Percentiles rank a stretch among this genome's conserved stretches.
These are phyloP conservation scores for Netelia virgata DNA, from an alignment of 2,888 invertebrate species.

Conservation along the genomic window DNA sequence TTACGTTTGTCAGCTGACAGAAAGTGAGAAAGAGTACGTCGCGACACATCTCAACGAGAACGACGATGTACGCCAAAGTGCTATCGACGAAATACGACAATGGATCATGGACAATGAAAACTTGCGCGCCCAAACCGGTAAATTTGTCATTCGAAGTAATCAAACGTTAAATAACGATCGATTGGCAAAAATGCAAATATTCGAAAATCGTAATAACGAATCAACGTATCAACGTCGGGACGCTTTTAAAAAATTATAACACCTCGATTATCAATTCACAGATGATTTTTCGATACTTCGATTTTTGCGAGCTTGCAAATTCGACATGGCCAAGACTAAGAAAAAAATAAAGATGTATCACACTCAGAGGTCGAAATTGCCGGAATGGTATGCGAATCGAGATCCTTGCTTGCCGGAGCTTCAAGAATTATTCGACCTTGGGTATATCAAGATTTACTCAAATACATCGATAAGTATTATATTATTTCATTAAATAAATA, in stretches of 20 bases:
- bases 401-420: conserved; percentile 87
- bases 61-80: conserved; percentile 78
- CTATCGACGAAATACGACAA: conserved; percentile 81
- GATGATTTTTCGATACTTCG: conserved; percentile 86
- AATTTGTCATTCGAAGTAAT: conserved; percentile 11
- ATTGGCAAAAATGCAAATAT: not conserved
- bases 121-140: conserved; percentile 82
- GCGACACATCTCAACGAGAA: conserved; percentile 81
- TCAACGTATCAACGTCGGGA: no score
- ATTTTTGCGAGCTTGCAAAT: conserved; percentile 88
- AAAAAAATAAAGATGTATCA: conserved; percentile 87
- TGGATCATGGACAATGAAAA: conserved; percentile 84
- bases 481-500: conserved; percentile 5
- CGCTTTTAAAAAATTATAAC: not conserved
- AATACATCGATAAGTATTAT: not conserved
- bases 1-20: conserved; percentile 72
- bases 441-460: conserved; percentile 79
- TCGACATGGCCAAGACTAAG: conserved; percentile 87
- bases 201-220: not conserved
- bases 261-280: conserved; percentile 53
- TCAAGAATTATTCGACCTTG: conserved; percentile 87
- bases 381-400: conserved; percentile 88
- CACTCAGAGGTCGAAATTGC: conserved; percentile 86
- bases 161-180: not conserved
- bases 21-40: conserved; percentile 78